Percentiles rank a stretch among this genome's conserved stretches.
phyloP scores from a whole-genome alignment of 2,113 vertebrate genomes.

The Steatornis caripensis region DNA sequence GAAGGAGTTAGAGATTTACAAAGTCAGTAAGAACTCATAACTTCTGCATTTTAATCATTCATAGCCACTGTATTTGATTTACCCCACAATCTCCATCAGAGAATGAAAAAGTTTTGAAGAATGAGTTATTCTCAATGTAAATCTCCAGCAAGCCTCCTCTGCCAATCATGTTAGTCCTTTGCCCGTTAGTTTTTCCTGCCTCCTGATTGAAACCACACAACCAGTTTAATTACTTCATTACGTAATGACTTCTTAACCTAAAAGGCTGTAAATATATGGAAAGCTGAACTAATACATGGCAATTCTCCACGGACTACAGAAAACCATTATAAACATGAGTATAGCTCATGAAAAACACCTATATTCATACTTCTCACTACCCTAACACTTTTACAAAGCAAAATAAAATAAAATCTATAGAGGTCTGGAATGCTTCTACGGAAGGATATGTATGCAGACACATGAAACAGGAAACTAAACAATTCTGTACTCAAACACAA shows the following conservation, averaged over 20 bases:
- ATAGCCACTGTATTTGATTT: slow-evolving; percentile 63
- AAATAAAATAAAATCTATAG: too few species aligned
- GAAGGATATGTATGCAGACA: not conserved
- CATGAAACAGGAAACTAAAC: not conserved
- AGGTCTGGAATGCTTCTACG: not conserved
- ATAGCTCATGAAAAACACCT: not conserved
- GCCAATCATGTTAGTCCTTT: slow-evolving; percentile 59
- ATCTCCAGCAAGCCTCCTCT: slow-evolving; percentile 66
- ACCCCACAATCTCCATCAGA: slow-evolving; percentile 59
- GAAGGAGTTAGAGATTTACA: slow-evolving; percentile 65
- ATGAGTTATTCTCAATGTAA: slow-evolving; percentile 70
- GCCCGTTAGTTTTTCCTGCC: not conserved
- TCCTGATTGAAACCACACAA: slow-evolving; percentile 47
- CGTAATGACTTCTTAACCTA: slow-evolving; percentile 51
- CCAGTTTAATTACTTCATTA: slow-evolving; percentile 61
- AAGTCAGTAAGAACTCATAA: slow-evolving; percentile 70
- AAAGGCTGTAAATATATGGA: slow-evolving; percentile 42
- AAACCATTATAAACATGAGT: not conserved
- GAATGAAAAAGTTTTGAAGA: slow-evolving; percentile 72
- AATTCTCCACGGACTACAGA: not conserved
- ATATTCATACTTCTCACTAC: not conserved
- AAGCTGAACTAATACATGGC: slow-evolving; percentile 16
- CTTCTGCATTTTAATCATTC: slow-evolving; percentile 69
- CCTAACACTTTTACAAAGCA: not conserved
- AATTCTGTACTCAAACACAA: not conserved